Conservation (phyloP, 2,888 invertebrate genomes). For the Diaprepes abbreviatus region DNA sequence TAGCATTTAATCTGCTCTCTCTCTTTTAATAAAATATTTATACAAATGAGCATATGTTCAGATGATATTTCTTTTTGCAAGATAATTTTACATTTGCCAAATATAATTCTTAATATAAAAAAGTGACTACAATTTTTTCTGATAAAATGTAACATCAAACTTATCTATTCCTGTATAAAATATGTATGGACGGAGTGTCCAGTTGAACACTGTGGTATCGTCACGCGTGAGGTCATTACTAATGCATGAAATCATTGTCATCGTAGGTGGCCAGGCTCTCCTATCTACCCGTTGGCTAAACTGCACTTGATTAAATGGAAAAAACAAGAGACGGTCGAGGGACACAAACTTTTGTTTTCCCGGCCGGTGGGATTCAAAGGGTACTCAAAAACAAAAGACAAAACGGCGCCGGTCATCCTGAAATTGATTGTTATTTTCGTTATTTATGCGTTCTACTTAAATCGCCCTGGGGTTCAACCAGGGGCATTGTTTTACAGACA, state of each 20-base stretch:
- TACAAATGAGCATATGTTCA: too few species aligned
- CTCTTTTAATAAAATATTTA: slow-evolving; percentile 42
- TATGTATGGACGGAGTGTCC: slow-evolving; percentile 38
- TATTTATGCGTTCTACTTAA: slow-evolving; percentile 63
- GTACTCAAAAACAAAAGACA: slow-evolving; percentile 65
- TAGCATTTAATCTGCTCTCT: slow-evolving; percentile 40
- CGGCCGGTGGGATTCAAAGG: slow-evolving; percentile 60
- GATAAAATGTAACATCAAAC: not conserved
- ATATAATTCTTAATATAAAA: too few species aligned
- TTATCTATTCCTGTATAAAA: slow-evolving; percentile 18
- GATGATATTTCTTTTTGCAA: too few species aligned
- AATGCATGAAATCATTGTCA: slow-evolving; percentile 52
- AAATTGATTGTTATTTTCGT: slow-evolving; percentile 67
- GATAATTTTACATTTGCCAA: too few species aligned
- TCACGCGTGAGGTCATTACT: slow-evolving; percentile 50
- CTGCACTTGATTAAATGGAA: slow-evolving; percentile 64
- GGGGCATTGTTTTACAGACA: slow-evolving; percentile 51
- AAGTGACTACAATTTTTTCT: too few species aligned
- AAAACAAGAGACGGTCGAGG: slow-evolving; percentile 57
- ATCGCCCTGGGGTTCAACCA: slow-evolving; percentile 52
- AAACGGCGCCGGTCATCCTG: slow-evolving; percentile 65
- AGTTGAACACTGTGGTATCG: slow-evolving; percentile 43
- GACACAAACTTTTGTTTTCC: slow-evolving; percentile 60
- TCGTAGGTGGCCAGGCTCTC: slow-evolving; percentile 47
- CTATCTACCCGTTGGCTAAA: slow-evolving; percentile 50